Conservation (phyloP, 2,888 invertebrate genomes). For the Cataglyphis albicans region DNA sequence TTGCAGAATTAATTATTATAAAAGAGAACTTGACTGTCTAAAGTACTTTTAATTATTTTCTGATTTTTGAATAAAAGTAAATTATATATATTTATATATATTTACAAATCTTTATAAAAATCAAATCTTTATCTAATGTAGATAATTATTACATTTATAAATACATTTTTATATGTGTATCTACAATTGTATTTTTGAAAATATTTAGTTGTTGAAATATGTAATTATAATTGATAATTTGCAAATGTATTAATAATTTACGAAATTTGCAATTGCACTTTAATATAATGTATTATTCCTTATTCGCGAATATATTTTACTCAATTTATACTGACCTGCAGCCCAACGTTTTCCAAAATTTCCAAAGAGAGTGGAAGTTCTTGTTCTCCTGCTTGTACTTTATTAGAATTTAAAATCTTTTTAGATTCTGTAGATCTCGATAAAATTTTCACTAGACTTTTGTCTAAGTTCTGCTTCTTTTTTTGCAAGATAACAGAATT, state of each 20-base stretch:
- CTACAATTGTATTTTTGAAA: no score
- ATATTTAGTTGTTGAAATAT: no score
- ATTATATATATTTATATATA: no score
- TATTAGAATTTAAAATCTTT: slow-evolving; percentile 56
- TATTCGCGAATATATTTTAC: not conserved
- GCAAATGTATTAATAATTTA: not conserved
- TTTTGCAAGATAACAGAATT: slow-evolving; percentile 35
- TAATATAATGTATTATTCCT: not conserved
- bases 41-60: no score
- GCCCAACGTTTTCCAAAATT: slow-evolving; percentile 53
- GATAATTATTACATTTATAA: no score
- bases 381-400: slow-evolving; percentile 71
- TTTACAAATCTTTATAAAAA: no score
- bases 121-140: no score
- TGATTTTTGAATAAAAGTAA: no score
- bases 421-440: slow-evolving; percentile 69
- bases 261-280: not conserved
- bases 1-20: no score
- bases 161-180: no score
- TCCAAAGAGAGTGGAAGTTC: slow-evolving; percentile 66
- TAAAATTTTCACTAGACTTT: slow-evolving; percentile 69
- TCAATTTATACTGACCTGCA: slow-evolving; percentile 12
- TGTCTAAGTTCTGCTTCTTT: slow-evolving; percentile 58
- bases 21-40: no score
- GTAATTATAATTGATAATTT: not conserved